Conservation (phyloP, 2,113 vertebrate species). For the Alectura lathami region DNA sequence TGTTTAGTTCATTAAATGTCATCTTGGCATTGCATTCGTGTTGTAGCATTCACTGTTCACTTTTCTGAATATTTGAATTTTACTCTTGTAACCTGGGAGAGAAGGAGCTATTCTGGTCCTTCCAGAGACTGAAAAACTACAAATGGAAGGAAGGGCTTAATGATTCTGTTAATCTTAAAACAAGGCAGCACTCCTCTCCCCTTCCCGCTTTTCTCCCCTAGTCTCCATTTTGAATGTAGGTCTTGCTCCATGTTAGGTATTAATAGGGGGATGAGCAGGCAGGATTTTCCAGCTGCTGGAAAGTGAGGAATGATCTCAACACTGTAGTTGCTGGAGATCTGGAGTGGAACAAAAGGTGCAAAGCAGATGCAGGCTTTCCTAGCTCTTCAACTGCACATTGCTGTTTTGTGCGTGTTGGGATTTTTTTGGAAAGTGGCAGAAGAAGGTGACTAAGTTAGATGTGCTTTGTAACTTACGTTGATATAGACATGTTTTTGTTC, state of each 20-base stretch:
- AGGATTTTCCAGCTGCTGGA: neutral
- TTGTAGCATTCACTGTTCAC: neutral
- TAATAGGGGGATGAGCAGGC: neutral
- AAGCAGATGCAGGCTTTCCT: neutral
- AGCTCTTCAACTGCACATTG: neutral
- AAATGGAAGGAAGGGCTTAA: neutral
- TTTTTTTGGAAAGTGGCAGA: conserved; percentile 55
- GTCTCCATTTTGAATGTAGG: neutral
- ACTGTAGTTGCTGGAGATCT: neutral
- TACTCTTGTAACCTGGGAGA: neutral
- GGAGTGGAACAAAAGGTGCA: neutral
- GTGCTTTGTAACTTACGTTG: conserved; percentile 45
- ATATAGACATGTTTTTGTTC: neutral
- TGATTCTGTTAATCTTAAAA: neutral
- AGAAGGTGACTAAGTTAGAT: conserved; percentile 27
- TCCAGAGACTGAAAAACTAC: neutral
- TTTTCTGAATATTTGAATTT: neutral
- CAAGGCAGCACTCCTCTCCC: neutral
- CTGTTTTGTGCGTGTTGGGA: neutral
- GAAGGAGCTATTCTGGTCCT: neutral
- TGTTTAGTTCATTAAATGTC: neutral
- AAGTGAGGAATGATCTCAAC: neutral
- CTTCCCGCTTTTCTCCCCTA: neutral
- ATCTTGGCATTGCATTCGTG: neutral
- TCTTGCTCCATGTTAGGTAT: neutral